Evolutionary conservation across 2,113 vertebrate genomes (phyloP).

Genomic region (Ammodytes dubius): DNA sequence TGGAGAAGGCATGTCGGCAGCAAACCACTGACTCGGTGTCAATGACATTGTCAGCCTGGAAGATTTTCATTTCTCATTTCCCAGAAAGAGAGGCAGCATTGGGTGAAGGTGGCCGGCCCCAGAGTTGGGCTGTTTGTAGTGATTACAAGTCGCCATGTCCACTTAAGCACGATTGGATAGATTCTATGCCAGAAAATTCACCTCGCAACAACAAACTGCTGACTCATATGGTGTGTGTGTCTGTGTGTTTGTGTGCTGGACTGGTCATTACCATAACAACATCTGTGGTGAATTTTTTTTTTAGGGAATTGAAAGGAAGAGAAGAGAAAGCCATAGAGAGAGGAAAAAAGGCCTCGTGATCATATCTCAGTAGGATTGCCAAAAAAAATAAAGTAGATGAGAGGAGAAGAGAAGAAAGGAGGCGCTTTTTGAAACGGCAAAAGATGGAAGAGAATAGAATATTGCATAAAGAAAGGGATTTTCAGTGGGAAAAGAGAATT

Average conservation of each 20-base stretch:
- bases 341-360: constrained; percentile 11
- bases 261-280: constrained; percentile 34
- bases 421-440: constrained; percentile 22
- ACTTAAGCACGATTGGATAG: constrained; percentile 47
- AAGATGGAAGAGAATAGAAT: constrained; percentile 47
- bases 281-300: constrained; percentile 28
- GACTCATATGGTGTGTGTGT: background rate
- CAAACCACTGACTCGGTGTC: background rate
- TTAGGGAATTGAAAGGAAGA: background rate
- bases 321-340: background rate
- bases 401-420: background rate
- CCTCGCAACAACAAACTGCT: constrained; percentile 20
- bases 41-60: constrained; percentile 16
- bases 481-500: constrained; percentile 29
- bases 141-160: constrained; percentile 43
- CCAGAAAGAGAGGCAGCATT: constrained; percentile 10
- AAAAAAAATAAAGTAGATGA: constrained; percentile 3
- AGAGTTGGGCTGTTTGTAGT: constrained; percentile 27
- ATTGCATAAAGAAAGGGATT: constrained; percentile 23
- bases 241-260: background rate
- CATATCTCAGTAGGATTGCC: background rate
- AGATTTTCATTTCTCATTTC: constrained; percentile 54
- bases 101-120: constrained; percentile 48
- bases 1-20: constrained; percentile 25
- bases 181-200: constrained; percentile 40